phyloP scores from a whole-genome alignment of 30 jellyfish, hydroid and myxozoan species.

The Turritopsis dohrnii region DNA sequence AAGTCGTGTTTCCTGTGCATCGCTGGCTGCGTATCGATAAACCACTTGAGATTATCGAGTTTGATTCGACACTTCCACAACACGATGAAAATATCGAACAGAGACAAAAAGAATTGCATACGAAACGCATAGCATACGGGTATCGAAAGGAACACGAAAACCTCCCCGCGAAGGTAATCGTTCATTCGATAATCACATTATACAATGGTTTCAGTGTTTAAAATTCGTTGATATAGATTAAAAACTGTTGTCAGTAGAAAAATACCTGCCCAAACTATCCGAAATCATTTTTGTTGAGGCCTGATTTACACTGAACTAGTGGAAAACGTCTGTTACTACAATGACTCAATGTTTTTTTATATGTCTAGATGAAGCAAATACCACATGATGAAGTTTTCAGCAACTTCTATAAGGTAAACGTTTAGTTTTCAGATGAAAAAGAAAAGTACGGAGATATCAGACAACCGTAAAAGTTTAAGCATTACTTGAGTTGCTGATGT shows the following conservation, averaged over 20 bases:
- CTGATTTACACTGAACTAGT: no score
- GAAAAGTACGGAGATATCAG: neutral
- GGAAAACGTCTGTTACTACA: no score
- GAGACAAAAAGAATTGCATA: conserved; percentile 52
- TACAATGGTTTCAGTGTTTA: no score
- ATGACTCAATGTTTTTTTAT: neutral
- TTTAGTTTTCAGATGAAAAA: neutral
- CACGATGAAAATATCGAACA: conserved; percentile 52
- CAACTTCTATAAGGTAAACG: conserved; percentile 72
- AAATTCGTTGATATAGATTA: no score
- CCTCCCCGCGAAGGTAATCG: conserved; percentile 60
- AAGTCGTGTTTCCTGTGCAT: conserved; percentile 75
- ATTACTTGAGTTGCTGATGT: neutral
- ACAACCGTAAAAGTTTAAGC: neutral
- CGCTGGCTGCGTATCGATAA: conserved; percentile 83
- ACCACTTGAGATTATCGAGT: conserved; percentile 46
- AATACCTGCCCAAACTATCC: no score
- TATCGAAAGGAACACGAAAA: conserved; percentile 27
- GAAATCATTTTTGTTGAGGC: no score
- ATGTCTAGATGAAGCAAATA: conserved; percentile 58
- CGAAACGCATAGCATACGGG: conserved; percentile 56
- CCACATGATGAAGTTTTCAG: conserved; percentile 88
- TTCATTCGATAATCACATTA: no score
- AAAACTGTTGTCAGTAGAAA: no score
- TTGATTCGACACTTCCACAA: conserved; percentile 74